Base-by-base conservation (phyloP, 37 sponge, comb jelly and placozoan species). In the Eunapius fragilis region DNA sequence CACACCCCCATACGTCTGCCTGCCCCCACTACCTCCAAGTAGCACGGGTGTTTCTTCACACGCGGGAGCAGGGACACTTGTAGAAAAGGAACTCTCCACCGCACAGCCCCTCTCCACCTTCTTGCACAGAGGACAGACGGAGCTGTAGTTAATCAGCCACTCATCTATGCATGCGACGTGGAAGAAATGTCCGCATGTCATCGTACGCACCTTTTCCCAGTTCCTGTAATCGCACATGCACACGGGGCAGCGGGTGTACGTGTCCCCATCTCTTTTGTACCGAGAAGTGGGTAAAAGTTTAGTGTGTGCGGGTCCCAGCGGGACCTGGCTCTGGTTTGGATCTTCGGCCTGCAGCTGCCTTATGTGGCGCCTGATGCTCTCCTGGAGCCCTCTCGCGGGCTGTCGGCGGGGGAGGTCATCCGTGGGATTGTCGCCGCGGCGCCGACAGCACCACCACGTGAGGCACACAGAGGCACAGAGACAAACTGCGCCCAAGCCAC, bases 121-220 rank as follows among this genome's bases (percentile, higher is more conserved):
- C 31, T 91, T 91, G 36, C 91, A 91, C 23, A 91, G 79, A 0
- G 91, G 91, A 28, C 91, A 91, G 24, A 91, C 68, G 30, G 87
- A 82, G 69, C 91, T 91, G 79, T 91, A 79, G 25, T 82, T 34
- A 13, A 27, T 72, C 76, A 92, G 45, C 92, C 92, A 92, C 36
- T 87, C 85, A 36, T 92, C 92, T 19, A 92, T 74, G 71, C 92
- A 92, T 31, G 69, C 32, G 22, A 80, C 33, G 75, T 92, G 92
- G 68, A 92, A 92, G 37, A 58, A 73, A 45, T 92, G 92, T 2
- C 75, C 28, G 31, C 92, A 92, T 0, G 89, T 88, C 30, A 92
- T 71, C 9, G 71, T 70, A 0, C 85, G 80, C 7, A 79, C 71
- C 10, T 12, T 14, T 5, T 87, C 85, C 19, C 88, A 73, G 6